phyloP scores from a whole-genome alignment of 2,797 vertebrate species.

The Hypotaenidia okinawae region DNA sequence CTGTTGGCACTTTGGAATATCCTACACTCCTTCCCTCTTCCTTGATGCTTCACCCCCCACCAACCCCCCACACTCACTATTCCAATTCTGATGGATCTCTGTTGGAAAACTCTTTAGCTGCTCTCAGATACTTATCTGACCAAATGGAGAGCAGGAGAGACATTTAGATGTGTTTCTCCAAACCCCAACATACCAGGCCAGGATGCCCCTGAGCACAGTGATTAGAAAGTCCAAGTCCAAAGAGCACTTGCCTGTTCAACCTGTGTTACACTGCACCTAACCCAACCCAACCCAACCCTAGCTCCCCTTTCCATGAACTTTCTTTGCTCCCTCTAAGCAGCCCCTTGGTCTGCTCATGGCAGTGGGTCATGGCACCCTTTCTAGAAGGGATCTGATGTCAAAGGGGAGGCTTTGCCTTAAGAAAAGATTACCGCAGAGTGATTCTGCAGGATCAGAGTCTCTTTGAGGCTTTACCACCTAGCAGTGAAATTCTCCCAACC shows the following conservation, averaged over 20 bases:
- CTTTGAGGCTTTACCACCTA: background rate
- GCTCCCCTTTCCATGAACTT: background rate
- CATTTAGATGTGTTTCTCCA: background rate
- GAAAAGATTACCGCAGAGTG: background rate
- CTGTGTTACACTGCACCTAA: background rate
- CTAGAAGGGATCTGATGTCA: background rate
- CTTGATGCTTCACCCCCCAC: background rate
- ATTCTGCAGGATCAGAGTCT: background rate
- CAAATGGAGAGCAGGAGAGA: background rate
- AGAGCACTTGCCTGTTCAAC: rapidly evolving
- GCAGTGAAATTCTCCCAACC: background rate
- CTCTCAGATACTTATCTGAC: background rate
- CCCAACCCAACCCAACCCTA: background rate
- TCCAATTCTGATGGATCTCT: background rate
- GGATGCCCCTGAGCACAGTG: background rate
- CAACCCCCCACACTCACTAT: background rate
- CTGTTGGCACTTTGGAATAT: background rate
- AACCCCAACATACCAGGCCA: background rate
- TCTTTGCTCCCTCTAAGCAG: background rate
- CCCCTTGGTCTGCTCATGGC: background rate
- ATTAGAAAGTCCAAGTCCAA: background rate
- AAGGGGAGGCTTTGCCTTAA: background rate
- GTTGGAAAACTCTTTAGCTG: background rate
- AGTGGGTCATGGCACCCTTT: background rate
- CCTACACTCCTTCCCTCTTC: background rate